Evolutionary conservation across 2,797 vertebrate species (phyloP), one percentile per base, ranked within the genome.

Genomic region (Erethizon dorsatum): DNA sequence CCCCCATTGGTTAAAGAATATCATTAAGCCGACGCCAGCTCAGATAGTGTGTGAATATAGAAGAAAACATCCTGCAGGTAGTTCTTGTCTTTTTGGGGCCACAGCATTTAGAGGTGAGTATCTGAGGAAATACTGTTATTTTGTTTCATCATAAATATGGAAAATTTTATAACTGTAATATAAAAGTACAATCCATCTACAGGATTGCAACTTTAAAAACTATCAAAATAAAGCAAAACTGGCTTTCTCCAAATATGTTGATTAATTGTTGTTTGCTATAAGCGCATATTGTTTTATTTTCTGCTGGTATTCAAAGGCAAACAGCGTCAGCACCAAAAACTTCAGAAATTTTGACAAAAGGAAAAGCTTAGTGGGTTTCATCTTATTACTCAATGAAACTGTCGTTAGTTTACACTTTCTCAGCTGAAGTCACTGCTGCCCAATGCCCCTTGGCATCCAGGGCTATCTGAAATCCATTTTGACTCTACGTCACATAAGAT

Each of bases 161-260:
- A 63, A 61, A 75, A 61, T 9, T 79, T 75, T 78, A 45, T 52
- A 89, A 90, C 4, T 75, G 56, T 65, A 69, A 80, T 47, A 56
- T 24, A 77, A 94, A 85, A 95, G 33, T n/a, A 63, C 14, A 80
- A 37, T 33, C 63, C 69, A 14, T 85, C 75, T 67, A 45, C 15
- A 28, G 26, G 37, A 50, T 50, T 18, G 50, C 13, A 5, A 93
- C 33, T 54, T 73, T 61, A 50, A 78, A 61, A 77, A 26, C 54
- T 95, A 88, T 47, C 77, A 92, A 96, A 92, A 69, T 24, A 86
- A 90, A n/a, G 56, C 6, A 85, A 18, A 69, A n/a, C 1, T 1
- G 61, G n/a, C 65, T 56, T 92, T 82, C 69, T 56, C n/a, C 47
- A 94, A 90, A 94, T 67, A 17, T 67, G 22, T 65, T 67, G 33